phyloP scores from a whole-genome alignment of 2,888 invertebrate species.

The Brachylomia viminalis region DNA sequence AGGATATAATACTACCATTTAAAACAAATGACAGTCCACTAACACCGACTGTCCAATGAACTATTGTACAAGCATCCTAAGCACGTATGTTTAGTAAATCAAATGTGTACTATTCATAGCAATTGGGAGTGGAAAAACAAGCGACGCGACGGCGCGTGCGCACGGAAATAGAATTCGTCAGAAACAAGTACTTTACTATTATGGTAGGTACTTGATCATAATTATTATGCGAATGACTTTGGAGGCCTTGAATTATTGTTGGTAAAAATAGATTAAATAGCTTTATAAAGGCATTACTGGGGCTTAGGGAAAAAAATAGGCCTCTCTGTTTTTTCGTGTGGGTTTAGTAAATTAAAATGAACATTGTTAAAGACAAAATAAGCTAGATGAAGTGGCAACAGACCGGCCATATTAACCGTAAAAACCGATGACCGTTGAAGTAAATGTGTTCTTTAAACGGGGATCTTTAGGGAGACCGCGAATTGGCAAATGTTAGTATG shows the following conservation, averaged over 20 bases:
- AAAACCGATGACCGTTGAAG: neutral
- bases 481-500: neutral
- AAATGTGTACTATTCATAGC: conserved; percentile 43
- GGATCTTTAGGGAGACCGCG: neutral
- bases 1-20: neutral
- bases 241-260: conserved; percentile 22
- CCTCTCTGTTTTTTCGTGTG: neutral
- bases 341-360: neutral
- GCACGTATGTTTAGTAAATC: conserved; percentile 42
- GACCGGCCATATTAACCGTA: neutral
- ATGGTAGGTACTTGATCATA: conserved; percentile 14
- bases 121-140: conserved; percentile 44
- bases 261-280: conserved; percentile 13
- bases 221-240: conserved; percentile 17
- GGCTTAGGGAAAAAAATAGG: neutral
- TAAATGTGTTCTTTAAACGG: neutral
- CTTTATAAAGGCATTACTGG: neutral
- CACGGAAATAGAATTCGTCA: conserved; percentile 40
- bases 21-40: neutral
- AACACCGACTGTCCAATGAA: no score
- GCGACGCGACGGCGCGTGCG: conserved; percentile 35
- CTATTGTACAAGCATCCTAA: neutral
- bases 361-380: neutral
- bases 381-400: neutral
- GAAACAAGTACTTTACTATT: conserved; percentile 19